Base-by-base conservation (phyloP, 2,113 vertebrate species). In the Rhinoderma darwinii region DNA sequence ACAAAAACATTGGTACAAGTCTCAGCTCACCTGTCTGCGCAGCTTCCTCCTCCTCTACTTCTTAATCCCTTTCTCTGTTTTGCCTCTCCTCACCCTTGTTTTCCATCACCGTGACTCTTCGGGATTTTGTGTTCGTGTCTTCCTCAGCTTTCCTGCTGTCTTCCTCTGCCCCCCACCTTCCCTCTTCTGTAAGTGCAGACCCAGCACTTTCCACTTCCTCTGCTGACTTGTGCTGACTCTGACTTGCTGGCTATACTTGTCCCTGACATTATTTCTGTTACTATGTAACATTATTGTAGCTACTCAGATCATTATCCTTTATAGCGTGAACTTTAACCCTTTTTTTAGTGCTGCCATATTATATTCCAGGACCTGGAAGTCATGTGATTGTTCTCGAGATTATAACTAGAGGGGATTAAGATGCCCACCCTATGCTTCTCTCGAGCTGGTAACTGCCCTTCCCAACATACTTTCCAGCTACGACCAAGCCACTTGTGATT, bases 201-300 rank as follows among this genome's bases (percentile, higher is more conserved):
- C 63, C 77, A 87, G 85, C 78, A 82, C 44, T 74, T 87, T 68
- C 54, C 77, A 87, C 85, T 87, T 87, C 78, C 85, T 87, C 37
- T 59, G 77, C 47, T 61, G 78, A 43, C 54, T 61, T 66, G 11
- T 66, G 80, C 83, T 84, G 70, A 61, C 39, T 74, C 22, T 77
- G 43, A 20, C 43, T 51, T 37, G 15, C 37, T 43, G 25, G 14
- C 39, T 0, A 27, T 63, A 17, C 77, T 61, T 17, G 11, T 80
- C 35, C 51, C 51, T 41, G 51, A n/a, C 7, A 5, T 39, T 12
- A 32, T 32, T 10, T 59, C 9, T 30, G 32, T 25, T 22, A 59
- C 50, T n/a, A 27, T 59, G 35, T 32, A 78, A 25, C 22, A 44
- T 10, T 17, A 39, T n/a, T 27, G 51, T n/a, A 14, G 35, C 17